Conservation (phyloP, 1,140 invertebrate genomes). For the Scaptomyza pallida region DNA sequence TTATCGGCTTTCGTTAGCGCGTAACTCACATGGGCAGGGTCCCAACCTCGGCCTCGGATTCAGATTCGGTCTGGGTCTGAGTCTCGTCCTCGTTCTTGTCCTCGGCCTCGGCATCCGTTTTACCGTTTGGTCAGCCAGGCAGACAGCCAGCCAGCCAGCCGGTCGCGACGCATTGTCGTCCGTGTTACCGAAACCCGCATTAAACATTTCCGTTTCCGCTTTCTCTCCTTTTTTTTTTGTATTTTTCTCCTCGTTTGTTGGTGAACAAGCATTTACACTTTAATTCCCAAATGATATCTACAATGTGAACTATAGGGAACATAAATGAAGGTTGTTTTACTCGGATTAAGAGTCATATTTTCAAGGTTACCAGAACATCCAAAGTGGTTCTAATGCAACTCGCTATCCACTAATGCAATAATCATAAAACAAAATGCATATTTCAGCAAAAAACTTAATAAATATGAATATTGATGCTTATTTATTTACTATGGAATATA, state of each 20-base stretch:
- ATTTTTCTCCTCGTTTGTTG: slow-evolving; percentile 23
- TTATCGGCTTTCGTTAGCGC: slow-evolving; percentile 63
- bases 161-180: slow-evolving; percentile 14
- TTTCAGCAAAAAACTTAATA: too few relatives aligned
- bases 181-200: slow-evolving; percentile 47
- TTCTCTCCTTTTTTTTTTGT: slow-evolving; percentile 32
- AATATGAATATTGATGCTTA: too few relatives aligned
- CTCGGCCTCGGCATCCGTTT: background rate
- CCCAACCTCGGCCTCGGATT: slow-evolving; percentile 5
- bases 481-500: too few relatives aligned
- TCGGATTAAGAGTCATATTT: background rate
- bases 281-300: slow-evolving; percentile 28
- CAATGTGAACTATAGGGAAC: slow-evolving; percentile 10
- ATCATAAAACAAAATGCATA: too few relatives aligned
- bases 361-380: too few relatives aligned
- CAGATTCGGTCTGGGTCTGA: too few relatives aligned
- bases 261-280: slow-evolving; percentile 34
- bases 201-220: slow-evolving; percentile 54
- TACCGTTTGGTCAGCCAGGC: slow-evolving; percentile 9
- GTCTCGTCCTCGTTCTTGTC: background rate
- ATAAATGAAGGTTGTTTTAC: slow-evolving; percentile 2
- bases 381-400: too few relatives aligned
- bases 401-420: too few relatives aligned
- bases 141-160: slow-evolving; percentile 22
- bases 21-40: slow-evolving; percentile 47